These are phyloP conservation scores for Hedya salicella DNA, from an alignment of 2,888 invertebrate genomes.

Conservation along the genomic window DNA sequence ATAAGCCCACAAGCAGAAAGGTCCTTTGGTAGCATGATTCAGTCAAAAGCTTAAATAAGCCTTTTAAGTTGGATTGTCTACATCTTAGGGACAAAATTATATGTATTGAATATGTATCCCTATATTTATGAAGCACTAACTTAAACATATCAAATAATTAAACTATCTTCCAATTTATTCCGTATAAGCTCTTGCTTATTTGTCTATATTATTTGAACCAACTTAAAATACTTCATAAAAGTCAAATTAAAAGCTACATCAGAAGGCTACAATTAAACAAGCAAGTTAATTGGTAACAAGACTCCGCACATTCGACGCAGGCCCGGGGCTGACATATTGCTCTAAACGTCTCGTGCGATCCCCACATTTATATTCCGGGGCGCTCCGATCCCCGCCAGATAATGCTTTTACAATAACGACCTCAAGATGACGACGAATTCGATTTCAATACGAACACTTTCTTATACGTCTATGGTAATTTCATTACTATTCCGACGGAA, in stretches of 20 bases:
- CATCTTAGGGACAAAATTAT: too few relatives aligned
- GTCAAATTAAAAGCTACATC: slow-evolving; percentile 7
- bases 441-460: slow-evolving; percentile 66
- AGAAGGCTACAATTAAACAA: slow-evolving; percentile 35
- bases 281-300: slow-evolving; percentile 35
- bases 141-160: too few relatives aligned
- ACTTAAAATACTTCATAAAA: slow-evolving; percentile 5
- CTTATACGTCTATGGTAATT: slow-evolving; percentile 62
- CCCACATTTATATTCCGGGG: slow-evolving; percentile 76
- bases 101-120: too few relatives aligned
- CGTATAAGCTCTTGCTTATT: not conserved
- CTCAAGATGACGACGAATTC: slow-evolving; percentile 72
- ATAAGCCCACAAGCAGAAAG: too few relatives aligned
- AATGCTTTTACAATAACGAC: slow-evolving; percentile 81
- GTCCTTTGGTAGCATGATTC: too few relatives aligned
- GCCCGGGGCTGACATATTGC: slow-evolving; percentile 73
- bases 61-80: too few relatives aligned
- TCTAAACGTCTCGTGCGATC: slow-evolving; percentile 62
- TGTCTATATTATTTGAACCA: slow-evolving; percentile 6
- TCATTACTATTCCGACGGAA: slow-evolving; percentile 45
- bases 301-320: slow-evolving; percentile 23
- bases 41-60: too few relatives aligned
- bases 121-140: too few relatives aligned
- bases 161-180: too few relatives aligned
- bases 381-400: slow-evolving; percentile 69